These are phyloP conservation scores for Bombyx huttoni DNA, from an alignment of 2,888 invertebrate genomes.

Conservation along the genomic window DNA sequence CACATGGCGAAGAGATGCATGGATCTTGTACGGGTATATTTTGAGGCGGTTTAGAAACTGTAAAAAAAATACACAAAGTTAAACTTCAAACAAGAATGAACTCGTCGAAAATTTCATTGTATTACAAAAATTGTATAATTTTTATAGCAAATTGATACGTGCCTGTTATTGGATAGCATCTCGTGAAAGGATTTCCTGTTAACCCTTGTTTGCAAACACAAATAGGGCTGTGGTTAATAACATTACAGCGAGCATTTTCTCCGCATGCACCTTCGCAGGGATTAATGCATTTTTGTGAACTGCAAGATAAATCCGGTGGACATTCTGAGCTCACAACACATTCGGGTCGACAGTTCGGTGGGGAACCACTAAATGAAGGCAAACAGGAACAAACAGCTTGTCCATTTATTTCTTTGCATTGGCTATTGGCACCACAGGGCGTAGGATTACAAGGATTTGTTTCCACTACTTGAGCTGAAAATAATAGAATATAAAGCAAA, in stretches of 20 bases:
- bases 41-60: slow-evolving; percentile 43
- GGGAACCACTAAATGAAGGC: slow-evolving; percentile 75
- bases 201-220: slow-evolving; percentile 80
- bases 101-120: no score
- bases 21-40: slow-evolving; percentile 54
- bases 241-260: slow-evolving; percentile 73
- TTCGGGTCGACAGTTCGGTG: slow-evolving; percentile 81
- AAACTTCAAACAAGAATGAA: no score
- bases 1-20: slow-evolving; percentile 79
- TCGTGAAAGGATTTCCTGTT: slow-evolving; percentile 84
- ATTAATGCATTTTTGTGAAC: slow-evolving; percentile 79
- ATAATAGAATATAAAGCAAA: not conserved
- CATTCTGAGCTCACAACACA: slow-evolving; percentile 81
- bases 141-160: slow-evolving; percentile 12
- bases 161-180: slow-evolving; percentile 75
- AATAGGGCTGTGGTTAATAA: slow-evolving; percentile 80
- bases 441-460: slow-evolving; percentile 59
- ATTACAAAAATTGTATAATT: not conserved
- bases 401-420: slow-evolving; percentile 79
- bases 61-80: slow-evolving; percentile 12
- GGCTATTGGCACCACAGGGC: slow-evolving; percentile 84
- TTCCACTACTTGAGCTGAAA: slow-evolving; percentile 42
- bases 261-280: slow-evolving; percentile 77
- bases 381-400: slow-evolving; percentile 82
- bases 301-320: slow-evolving; percentile 75